Evolutionary conservation across 2,888 invertebrate genomes (phyloP), one percentile per base, ranked within the genome.

Genomic region (Eristalinus aeneus): DNA sequence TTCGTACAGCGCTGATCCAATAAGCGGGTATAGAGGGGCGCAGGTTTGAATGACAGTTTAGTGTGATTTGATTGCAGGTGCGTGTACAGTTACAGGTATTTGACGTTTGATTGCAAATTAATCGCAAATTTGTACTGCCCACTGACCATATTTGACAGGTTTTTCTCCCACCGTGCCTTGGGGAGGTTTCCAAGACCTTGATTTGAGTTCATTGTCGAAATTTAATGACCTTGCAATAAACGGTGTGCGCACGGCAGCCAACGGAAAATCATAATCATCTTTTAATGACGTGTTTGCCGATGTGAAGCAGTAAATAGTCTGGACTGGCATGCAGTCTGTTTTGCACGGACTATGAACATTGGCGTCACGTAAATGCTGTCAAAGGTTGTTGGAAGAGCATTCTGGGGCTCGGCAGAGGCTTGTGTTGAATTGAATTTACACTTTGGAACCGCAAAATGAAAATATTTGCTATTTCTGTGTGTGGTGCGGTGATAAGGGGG

Each of bases 121-220:
- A 78, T 78, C 64, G 56, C 32, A 22, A 71, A 72, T 72, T 46
- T 31, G 65, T 46, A 23, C 20, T 72, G 53, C 22, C 60, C 22
- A 61, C 53, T 23, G 22, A 27, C 56, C 56, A 20, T 22, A 34
- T 32, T 31, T 20, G 54, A 65, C 46, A 20, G 32, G 20, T 64
- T 64, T 64, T 31, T 63, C 22, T 60, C 67, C 64, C 27, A 5
- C 2, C 23, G 23, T 78, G 54, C 39, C 20, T 56, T 3, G 56
- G 20, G 5, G 32, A 63, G 32, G 46, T 31, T 27, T 20, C 6
- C 22, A 32, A 27, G 68, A 80, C 85, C 80, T 85, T 85, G 80
- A 22, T 8, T 11, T 12, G 75, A 71, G 84, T 84, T 84, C 84
- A 84, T 68, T 76, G 80, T 60, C 72, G 68, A 68, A 76, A 76